A percentile compares a stretch with the other conserved stretches of the same genome.
phyloP scores from a whole-genome alignment of 2,888 invertebrate species.

The Aplocera efformata region DNA sequence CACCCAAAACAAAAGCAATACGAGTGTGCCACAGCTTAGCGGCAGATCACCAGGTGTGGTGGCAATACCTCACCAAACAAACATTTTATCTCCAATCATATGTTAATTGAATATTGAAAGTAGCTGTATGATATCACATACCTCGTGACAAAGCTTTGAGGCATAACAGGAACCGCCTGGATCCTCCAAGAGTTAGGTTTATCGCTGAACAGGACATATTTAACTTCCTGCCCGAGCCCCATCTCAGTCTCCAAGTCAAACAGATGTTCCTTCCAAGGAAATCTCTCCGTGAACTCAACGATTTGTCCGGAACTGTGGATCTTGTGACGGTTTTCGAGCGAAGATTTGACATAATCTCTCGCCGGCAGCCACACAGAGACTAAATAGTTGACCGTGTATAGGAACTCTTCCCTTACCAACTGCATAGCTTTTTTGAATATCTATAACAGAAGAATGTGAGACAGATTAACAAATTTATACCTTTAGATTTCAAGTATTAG shows the following conservation, averaged over 20 bases:
- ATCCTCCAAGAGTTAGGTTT: conserved; percentile 87
- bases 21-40: too few species aligned
- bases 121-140: conserved; percentile 52
- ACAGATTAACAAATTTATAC: background rate
- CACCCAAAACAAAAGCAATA: too few species aligned
- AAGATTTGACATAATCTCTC: conserved; percentile 85
- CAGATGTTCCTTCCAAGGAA: conserved; percentile 96
- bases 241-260: conserved; percentile 89
- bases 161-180: conserved; percentile 88
- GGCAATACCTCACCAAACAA: too few species aligned
- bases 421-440: conserved; percentile 89
- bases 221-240: conserved; percentile 81
- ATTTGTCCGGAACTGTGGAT: conserved; percentile 91
- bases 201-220: conserved; percentile 87
- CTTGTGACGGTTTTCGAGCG: conserved; percentile 76
- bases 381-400: conserved; percentile 82
- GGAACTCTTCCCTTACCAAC: conserved; percentile 90
- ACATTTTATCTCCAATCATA: too few species aligned
- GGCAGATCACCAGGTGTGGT: too few species aligned
- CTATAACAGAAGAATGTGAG: conserved; percentile 15
- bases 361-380: conserved; percentile 93
- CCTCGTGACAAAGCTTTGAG: conserved; percentile 86
- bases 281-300: conserved; percentile 84
- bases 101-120: too few species aligned
- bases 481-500: too few species aligned